Conservation (phyloP, 30 jellyfish, hydroid and myxozoan genomes). For the Chironex yamaguchii region DNA sequence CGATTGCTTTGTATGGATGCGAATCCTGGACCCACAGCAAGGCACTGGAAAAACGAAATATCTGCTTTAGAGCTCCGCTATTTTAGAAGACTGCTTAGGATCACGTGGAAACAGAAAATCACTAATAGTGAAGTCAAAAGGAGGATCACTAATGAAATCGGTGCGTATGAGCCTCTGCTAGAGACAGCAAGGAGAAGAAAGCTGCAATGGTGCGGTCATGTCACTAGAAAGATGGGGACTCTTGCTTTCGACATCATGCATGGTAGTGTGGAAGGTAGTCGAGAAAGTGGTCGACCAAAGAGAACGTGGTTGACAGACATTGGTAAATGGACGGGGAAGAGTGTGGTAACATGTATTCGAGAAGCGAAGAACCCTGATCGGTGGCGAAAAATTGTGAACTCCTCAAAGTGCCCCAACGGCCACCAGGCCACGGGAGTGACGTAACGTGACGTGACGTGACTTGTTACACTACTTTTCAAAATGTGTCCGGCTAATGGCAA, state of each 20-base stretch:
- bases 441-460: too few relatives aligned
- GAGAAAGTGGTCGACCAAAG: conserved; percentile 47
- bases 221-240: conserved; percentile 34
- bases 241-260: conserved; percentile 38
- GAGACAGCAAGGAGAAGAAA: conserved; percentile 56
- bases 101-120: conserved; percentile 30
- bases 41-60: conserved; percentile 22
- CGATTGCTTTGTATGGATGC: conserved; percentile 34
- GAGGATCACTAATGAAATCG: not conserved
- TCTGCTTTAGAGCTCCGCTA: conserved; percentile 30
- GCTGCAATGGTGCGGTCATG: conserved; percentile 50
- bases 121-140: conserved; percentile 13
- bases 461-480: too few relatives aligned
- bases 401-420: conserved; percentile 63
- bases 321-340: conserved; percentile 30
- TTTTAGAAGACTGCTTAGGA: conserved; percentile 42
- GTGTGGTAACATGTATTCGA: conserved; percentile 5
- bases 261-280: conserved; percentile 32
- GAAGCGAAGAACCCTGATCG: conserved; percentile 1
- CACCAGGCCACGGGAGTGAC: not conserved
- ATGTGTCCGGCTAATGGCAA: too few relatives aligned
- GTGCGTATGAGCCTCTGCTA: conserved; percentile 10
- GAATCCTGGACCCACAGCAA: conserved; percentile 48
- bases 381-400: conserved; percentile 19
- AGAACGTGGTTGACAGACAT: conserved; percentile 38